Evolutionary conservation across 2,113 vertebrate species (phyloP), one percentile per base, ranked within the genome.

Genomic region (Vulpes vulpes): DNA sequence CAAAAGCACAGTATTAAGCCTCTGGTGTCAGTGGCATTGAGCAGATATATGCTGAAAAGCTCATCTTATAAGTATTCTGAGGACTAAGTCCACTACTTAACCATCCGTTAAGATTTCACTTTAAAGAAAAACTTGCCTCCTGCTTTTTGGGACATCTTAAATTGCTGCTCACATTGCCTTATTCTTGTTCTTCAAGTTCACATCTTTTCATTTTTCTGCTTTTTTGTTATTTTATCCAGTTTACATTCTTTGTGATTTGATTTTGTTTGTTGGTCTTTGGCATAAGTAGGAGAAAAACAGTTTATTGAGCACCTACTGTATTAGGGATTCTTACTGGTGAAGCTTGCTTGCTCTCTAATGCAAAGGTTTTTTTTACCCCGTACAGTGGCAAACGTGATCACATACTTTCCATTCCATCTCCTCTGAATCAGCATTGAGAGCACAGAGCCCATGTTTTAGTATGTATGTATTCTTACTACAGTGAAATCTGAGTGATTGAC

Each of bases 61-160:
- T 93, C 65, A 94, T 89, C 83, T 69, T 94, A 78, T 94, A 94
- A 91, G 92, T 97, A 96, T 97, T 95, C 76, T 91, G 71, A 89
- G 71, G 78, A 93, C 71, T 94, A 69, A 86, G 59, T 69, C 71
- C 60, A 15, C 65, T 96, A 14, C 71, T 95, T 97, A 97, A 65
- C 83, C 67, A 86, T 95, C 73, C 95, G 38, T 94, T 91, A 95
- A 57, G 80, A 95, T 96, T 95, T 96, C 51, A 55, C 86, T 91
- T 95, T 92, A 60, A 96, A 94, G 83, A 89, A 55, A 94, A 94
- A 88, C 76, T 94, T 97, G 49, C 60, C 85, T 97, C n/a, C 49
- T 97, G 71, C 57, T 94, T 96, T 97, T 96, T 59, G 90, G 49
- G 84, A 67, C 35, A 67, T 95, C 74, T 86, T 73, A 81, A 60